These are phyloP conservation scores for Phaethon lepturus DNA, from an alignment of 2,113 vertebrate species.

Conservation along the genomic window DNA sequence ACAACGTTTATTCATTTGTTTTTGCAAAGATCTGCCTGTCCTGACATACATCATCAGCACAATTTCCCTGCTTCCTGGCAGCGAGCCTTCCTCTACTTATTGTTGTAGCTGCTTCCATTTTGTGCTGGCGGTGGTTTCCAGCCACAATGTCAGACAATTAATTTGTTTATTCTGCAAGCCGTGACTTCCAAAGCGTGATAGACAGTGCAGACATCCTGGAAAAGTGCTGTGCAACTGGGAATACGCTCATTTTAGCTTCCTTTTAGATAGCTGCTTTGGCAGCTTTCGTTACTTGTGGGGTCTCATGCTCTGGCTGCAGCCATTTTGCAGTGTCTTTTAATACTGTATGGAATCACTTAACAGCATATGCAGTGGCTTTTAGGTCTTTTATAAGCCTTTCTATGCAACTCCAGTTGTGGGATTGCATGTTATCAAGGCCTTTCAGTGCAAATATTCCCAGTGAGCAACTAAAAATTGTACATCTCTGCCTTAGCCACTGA, in stretches of 20 bases:
- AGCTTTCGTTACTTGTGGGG: background rate
- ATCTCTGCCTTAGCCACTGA: background rate
- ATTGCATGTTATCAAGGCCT: background rate
- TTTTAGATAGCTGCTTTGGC: conserved; percentile 20
- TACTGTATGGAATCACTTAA: background rate
- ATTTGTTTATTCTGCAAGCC: conserved; percentile 39
- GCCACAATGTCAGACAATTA: conserved; percentile 24
- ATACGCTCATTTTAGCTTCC: background rate
- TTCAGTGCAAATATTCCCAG: background rate
- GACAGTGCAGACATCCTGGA: conserved; percentile 38
- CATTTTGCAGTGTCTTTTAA: background rate
- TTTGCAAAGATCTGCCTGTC: background rate
- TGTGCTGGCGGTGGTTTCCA: conserved; percentile 37
- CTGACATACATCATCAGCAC: background rate
- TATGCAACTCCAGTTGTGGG: background rate
- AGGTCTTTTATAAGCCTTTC: background rate
- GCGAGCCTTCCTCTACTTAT: background rate
- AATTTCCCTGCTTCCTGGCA: conserved; percentile 36
- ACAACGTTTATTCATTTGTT: background rate
- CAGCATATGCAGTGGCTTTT: background rate
- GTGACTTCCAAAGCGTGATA: conserved; percentile 18
- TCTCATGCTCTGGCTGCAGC: background rate
- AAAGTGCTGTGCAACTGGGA: conserved; percentile 23
- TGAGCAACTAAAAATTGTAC: background rate
- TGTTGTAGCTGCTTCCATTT: conserved; percentile 56